Percentiles rank a stretch among this genome's conserved stretches.
Conservation (phyloP, 2,113 vertebrate species). For the Pan paniscus region DNA sequence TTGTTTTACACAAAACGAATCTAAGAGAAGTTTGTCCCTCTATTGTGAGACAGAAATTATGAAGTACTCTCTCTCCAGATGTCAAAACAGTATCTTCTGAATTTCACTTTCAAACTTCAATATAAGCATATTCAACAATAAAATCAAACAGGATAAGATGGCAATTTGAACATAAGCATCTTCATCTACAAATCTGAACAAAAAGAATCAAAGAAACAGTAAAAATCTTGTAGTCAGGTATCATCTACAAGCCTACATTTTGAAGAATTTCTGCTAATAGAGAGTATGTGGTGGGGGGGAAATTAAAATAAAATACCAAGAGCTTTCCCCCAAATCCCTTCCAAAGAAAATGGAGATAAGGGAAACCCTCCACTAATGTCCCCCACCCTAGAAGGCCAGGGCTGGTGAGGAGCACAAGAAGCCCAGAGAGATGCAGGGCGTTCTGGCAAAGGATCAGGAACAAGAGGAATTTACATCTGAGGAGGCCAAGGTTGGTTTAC, state of each 20-base stretch:
- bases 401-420: accelerated
- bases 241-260: neutral
- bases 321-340: neutral
- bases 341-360: neutral
- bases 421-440: neutral
- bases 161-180: neutral
- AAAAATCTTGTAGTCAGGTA: neutral
- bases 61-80: neutral
- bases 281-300: neutral
- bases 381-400: neutral
- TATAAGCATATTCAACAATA: neutral
- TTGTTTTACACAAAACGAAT: neutral
- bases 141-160: neutral
- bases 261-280: neutral
- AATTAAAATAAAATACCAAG: too few species aligned
- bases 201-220: neutral
- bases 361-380: neutral
- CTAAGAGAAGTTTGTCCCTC: neutral
- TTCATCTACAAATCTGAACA: conserved; percentile 4
- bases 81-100: neutral
- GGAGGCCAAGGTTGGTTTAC: too few species aligned
- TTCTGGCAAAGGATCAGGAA: neutral
- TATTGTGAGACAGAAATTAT: neutral
- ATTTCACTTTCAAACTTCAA: neutral
- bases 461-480: too few species aligned